Evolutionary conservation across 2,888 invertebrate species (phyloP).

Genomic region (Volucella inflata): DNA sequence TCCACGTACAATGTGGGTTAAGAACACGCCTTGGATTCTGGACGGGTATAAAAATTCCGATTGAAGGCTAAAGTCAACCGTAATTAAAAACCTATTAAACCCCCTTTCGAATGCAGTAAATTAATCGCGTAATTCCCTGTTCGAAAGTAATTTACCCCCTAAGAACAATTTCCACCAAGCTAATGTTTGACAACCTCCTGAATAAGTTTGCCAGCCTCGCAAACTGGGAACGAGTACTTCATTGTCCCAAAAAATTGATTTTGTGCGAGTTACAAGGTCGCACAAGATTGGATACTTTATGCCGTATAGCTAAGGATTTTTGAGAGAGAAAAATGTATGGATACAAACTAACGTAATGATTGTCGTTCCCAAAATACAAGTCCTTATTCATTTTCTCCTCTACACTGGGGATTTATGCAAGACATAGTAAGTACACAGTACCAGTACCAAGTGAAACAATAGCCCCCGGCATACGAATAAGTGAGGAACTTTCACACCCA

Average conservation of each 20-base stretch:
- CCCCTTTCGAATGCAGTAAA: slow-evolving; percentile 67
- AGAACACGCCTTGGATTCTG: slow-evolving; percentile 29
- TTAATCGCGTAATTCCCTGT: slow-evolving; percentile 69
- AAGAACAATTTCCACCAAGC: slow-evolving; percentile 36
- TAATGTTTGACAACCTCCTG: slow-evolving; percentile 31
- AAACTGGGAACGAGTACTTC: slow-evolving; percentile 22
- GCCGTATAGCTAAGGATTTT: background rate
- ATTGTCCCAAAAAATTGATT: slow-evolving; percentile 33
- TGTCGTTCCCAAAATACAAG: slow-evolving; percentile 43
- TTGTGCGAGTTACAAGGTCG: slow-evolving; percentile 6
- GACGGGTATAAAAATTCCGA: slow-evolving; percentile 38
- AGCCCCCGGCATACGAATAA: background rate
- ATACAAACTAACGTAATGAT: slow-evolving; percentile 53
- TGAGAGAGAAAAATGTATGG: slow-evolving; percentile 11
- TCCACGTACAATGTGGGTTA: slow-evolving; percentile 1
- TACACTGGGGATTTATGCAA: slow-evolving; percentile 39
- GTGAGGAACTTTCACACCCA: slow-evolving; percentile 27
- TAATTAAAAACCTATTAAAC: slow-evolving; percentile 74
- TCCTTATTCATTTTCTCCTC: slow-evolving; percentile 45
- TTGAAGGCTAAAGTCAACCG: slow-evolving; percentile 71
- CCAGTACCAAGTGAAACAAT: background rate
- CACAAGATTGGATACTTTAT: background rate
- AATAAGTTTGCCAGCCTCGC: background rate
- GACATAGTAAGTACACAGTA: slow-evolving; percentile 3
- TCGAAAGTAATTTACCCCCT: slow-evolving; percentile 58